Conservation (phyloP, 2,113 vertebrate genomes). For the Condylura cristata region DNA sequence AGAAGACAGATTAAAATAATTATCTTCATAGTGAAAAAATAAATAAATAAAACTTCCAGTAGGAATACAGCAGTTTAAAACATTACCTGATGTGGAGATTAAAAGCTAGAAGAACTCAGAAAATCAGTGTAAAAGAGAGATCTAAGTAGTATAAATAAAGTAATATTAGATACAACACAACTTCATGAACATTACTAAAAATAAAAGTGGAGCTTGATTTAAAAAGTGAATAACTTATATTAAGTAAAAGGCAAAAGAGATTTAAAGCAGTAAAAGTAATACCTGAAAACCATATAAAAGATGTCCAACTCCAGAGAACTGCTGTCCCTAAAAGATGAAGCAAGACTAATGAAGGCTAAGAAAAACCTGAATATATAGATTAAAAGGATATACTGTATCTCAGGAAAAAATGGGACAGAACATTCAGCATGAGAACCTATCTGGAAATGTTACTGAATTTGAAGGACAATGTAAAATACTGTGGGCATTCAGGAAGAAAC, state of each 20-base stretch:
- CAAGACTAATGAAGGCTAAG: background rate
- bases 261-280: conserved; percentile 51
- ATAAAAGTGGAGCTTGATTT: background rate
- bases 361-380: background rate
- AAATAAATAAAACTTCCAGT: background rate
- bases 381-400: conserved; percentile 41
- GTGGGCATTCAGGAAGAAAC: conserved; percentile 14
- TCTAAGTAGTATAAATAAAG: background rate
- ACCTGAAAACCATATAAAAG: conserved; percentile 32
- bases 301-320: background rate
- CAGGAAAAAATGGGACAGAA: conserved; percentile 1
- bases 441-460: conserved; percentile 29
- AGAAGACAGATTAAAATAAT: background rate
- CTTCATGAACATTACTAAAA: background rate
- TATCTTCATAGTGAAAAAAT: background rate
- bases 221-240: background rate
- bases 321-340: conserved; percentile 17
- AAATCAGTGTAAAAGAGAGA: background rate
- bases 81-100: background rate
- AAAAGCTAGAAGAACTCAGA: background rate
- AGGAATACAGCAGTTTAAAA: background rate
- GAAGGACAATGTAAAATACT: conserved; percentile 58
- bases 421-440: conserved; percentile 45
- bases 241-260: background rate
- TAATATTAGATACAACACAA: conserved; percentile 35